Evolutionary conservation across 2,888 invertebrate species (phyloP).

Genomic region (Dynastes hyllus): DNA sequence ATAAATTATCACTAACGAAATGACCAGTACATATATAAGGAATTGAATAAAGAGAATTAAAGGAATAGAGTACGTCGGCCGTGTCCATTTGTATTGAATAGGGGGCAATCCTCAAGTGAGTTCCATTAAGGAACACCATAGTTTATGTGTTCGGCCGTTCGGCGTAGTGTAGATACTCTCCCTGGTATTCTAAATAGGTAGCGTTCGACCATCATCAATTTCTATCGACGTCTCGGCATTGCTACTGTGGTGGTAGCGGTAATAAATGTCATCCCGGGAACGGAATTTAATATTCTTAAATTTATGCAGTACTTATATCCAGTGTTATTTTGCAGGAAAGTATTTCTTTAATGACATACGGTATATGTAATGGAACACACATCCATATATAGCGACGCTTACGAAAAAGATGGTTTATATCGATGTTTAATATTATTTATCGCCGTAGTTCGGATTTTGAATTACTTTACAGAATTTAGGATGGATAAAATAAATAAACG

Average conservation of each 20-base stretch:
- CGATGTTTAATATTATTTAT: background rate
- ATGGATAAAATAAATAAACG: too few species aligned
- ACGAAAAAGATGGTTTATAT: background rate
- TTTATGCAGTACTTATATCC: conserved; percentile 45
- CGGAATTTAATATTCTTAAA: conserved; percentile 49
- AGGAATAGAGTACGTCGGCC: background rate
- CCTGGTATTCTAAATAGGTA: conserved; percentile 42
- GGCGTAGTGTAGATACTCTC: conserved; percentile 18
- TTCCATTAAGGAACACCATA: conserved; percentile 28
- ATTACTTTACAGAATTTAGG: too few species aligned
- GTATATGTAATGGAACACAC: background rate
- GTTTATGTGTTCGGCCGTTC: conserved; percentile 26
- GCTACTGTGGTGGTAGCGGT: conserved; percentile 31
- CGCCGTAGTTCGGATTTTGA: too few species aligned
- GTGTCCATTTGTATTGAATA: background rate
- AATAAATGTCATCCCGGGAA: conserved; percentile 45
- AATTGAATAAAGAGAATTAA: background rate
- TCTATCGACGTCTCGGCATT: conserved; percentile 28
- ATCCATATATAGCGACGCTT: background rate
- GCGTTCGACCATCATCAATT: conserved; percentile 28
- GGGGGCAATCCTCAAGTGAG: background rate
- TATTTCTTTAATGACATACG: conserved; percentile 35
- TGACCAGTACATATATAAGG: background rate
- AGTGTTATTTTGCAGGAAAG: conserved; percentile 29
- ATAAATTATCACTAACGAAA: background rate